Conservation (phyloP, 2,113 vertebrate species). For the Meriones unguiculatus region DNA sequence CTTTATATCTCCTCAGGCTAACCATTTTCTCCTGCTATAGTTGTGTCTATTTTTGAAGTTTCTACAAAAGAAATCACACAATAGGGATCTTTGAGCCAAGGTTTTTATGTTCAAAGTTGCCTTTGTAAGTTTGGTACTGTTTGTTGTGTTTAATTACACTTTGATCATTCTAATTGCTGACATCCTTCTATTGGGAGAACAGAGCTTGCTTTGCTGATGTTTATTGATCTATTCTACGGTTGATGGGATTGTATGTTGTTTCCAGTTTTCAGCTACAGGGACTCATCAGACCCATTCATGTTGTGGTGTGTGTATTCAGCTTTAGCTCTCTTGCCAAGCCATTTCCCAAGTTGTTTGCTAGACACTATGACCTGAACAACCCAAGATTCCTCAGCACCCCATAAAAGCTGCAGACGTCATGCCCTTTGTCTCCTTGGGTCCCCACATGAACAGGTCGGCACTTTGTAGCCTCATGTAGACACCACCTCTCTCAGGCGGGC, state of each 20-base stretch:
- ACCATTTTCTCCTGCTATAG: neutral
- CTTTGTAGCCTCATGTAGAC: neutral
- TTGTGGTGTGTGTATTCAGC: neutral
- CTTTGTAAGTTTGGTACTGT: neutral
- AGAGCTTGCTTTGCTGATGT: neutral
- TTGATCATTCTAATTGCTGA: neutral
- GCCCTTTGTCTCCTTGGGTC: neutral
- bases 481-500: neutral
- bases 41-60: neutral
- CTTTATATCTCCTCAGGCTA: neutral
- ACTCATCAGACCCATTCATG: neutral
- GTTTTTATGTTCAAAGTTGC: neutral
- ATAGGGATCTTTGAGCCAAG: neutral
- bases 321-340: neutral
- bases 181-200: neutral
- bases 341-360: neutral
- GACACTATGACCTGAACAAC: neutral
- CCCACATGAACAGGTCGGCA: neutral
- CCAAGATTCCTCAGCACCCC: neutral
- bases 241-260: neutral
- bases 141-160: constrained; percentile 19
- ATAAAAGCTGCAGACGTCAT: neutral
- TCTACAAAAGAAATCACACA: neutral
- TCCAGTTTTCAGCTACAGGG: neutral
- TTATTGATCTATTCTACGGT: neutral